Evolutionary conservation across 1,140 invertebrate genomes (phyloP).

Genomic region (Helicoverpa armigera): DNA sequence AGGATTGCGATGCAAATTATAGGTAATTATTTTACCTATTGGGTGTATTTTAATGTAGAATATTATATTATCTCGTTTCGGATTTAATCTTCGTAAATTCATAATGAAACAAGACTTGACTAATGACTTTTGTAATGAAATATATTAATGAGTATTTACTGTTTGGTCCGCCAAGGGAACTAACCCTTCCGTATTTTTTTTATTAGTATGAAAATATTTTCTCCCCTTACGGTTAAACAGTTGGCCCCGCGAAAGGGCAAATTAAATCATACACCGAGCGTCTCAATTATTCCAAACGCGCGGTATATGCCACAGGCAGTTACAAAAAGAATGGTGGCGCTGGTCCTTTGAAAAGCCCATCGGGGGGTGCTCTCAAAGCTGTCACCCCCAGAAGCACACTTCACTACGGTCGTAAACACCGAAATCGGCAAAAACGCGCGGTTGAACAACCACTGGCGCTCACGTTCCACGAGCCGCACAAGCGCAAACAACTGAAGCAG

Average conservation of each 20-base stretch:
- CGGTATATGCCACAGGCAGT: slow-evolving; percentile 72
- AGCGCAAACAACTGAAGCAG: slow-evolving; percentile 63
- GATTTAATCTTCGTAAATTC: neutral
- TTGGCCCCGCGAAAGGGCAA: slow-evolving; percentile 73
- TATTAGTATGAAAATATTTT: slow-evolving; percentile 58
- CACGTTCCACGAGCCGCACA: slow-evolving; percentile 44
- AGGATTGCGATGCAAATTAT: too few species aligned
- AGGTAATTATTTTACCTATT: too few species aligned
- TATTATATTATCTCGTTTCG: neutral
- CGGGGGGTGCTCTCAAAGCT: slow-evolving; percentile 80
- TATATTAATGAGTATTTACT: slow-evolving; percentile 34
- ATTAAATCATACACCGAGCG: slow-evolving; percentile 81
- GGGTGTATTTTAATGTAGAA: too few species aligned
- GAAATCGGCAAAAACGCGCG: slow-evolving; percentile 58
- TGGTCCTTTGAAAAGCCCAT: slow-evolving; percentile 83
- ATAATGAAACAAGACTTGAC: slow-evolving; percentile 1
- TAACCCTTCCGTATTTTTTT: slow-evolving; percentile 60
- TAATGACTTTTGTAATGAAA: slow-evolving; percentile 30
- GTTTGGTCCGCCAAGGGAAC: slow-evolving; percentile 43
- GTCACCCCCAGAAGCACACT: slow-evolving; percentile 80
- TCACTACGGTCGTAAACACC: slow-evolving; percentile 70
- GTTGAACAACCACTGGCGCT: slow-evolving; percentile 60
- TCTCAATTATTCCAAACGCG: slow-evolving; percentile 83
- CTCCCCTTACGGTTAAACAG: slow-evolving; percentile 64
- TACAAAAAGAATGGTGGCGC: slow-evolving; percentile 80